These are phyloP conservation scores for Nipponia nippon DNA, from an alignment of 2,113 vertebrate genomes.

Conservation along the genomic window DNA sequence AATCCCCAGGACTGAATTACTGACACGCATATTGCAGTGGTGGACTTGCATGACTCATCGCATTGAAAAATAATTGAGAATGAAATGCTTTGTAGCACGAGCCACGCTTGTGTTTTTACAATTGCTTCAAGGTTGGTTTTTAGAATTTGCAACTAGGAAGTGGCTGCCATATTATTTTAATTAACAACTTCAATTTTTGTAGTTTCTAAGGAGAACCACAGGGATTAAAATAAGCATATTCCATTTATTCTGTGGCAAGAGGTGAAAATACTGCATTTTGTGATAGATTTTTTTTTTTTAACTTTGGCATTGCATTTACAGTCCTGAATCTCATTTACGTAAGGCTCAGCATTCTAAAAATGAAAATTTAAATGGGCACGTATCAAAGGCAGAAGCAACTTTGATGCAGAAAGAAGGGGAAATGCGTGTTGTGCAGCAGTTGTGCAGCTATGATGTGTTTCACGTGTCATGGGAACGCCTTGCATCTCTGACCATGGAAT, in stretches of 20 bases:
- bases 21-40: neutral
- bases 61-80: neutral
- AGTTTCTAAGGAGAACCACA: neutral
- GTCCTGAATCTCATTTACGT: neutral
- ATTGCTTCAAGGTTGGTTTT: neutral
- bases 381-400: neutral
- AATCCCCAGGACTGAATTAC: neutral
- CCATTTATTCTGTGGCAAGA: neutral
- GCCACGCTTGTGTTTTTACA: neutral
- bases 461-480: accelerated
- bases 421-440: neutral
- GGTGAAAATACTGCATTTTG: neutral
- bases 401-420: neutral
- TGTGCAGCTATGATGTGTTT: accelerated
- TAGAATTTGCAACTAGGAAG: neutral
- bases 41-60: neutral
- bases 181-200: neutral
- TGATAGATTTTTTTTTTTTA: neutral
- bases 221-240: neutral
- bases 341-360: neutral
- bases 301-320: neutral
- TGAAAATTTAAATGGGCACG: neutral
- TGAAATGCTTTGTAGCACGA: neutral
- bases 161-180: neutral
- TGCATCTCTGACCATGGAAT: neutral